A percentile compares a stretch with the other conserved stretches of the same genome.
Evolutionary conservation across 2,113 vertebrate genomes (phyloP).

Genomic region (Aleadryas rufinucha): DNA sequence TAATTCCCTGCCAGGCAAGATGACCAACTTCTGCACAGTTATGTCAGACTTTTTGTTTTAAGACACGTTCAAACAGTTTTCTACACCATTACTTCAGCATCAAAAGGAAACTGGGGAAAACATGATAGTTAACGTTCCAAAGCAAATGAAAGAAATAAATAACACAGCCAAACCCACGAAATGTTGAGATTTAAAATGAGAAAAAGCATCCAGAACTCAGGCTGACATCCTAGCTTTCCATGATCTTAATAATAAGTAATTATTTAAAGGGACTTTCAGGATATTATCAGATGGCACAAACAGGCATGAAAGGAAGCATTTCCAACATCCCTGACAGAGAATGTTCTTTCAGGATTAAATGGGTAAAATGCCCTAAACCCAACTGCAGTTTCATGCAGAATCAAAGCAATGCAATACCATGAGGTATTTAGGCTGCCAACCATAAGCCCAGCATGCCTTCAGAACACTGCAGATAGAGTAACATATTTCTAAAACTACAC

Average conservation of each 20-base stretch:
- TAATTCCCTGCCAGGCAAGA: not conserved
- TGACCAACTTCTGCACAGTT: not conserved
- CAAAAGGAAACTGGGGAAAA: not conserved
- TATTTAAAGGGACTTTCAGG: not conserved
- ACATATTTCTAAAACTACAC: not conserved
- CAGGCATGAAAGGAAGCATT: not conserved
- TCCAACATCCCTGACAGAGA: not conserved
- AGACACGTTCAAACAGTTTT: not conserved
- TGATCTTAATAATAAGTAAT: not conserved
- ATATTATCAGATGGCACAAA: not conserved
- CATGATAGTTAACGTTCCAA: not conserved
- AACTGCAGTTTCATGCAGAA: not conserved
- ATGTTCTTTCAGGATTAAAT: not conserved
- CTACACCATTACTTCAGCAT: not conserved
- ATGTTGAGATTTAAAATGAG: not conserved
- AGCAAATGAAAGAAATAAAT: not conserved
- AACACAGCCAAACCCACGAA: not conserved
- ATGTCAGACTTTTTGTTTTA: not conserved
- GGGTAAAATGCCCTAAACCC: not conserved
- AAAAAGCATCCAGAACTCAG: not conserved
- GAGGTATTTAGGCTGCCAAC: not conserved
- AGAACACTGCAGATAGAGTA: not conserved
- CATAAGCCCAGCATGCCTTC: not conserved
- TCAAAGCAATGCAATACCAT: not conserved
- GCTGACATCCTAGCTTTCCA: not conserved